Evolutionary conservation across 2,797 vertebrate genomes (phyloP).

Genomic region (Micrastur ruficollis): DNA sequence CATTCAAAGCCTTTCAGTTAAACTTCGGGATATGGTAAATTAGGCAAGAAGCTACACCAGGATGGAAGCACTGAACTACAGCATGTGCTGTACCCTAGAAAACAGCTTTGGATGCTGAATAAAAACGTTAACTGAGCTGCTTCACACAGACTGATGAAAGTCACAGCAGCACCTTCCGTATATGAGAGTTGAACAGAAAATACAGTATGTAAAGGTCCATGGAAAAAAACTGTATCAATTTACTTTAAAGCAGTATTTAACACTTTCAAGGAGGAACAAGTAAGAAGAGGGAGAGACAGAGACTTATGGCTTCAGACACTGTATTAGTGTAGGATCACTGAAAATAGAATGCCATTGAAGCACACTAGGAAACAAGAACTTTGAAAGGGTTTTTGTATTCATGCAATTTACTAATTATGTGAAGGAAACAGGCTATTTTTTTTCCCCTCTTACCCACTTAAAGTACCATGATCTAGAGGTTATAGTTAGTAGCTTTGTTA

Average conservation of each 20-base stretch:
- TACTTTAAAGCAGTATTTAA: background rate
- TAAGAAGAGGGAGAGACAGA: background rate
- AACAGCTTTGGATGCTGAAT: background rate
- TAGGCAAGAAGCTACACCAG: background rate
- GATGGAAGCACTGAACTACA: background rate
- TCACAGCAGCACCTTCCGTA: background rate
- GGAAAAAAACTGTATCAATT: background rate
- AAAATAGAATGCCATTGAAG: background rate
- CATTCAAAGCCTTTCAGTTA: background rate
- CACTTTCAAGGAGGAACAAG: background rate
- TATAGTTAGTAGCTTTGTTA: no score
- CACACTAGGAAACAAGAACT: background rate
- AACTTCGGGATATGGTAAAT: background rate
- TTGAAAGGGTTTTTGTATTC: background rate
- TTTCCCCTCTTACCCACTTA: background rate
- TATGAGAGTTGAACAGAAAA: background rate
- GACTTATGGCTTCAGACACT: background rate
- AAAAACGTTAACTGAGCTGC: background rate
- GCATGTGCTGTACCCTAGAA: background rate
- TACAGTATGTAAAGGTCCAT: background rate
- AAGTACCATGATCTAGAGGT: background rate
- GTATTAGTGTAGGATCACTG: background rate
- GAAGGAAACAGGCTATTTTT: background rate
- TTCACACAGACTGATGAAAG: background rate
- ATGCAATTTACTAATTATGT: background rate